phyloP scores from a whole-genome alignment of 2,797 vertebrate species.

The Chiloscyllium punctatum region DNA sequence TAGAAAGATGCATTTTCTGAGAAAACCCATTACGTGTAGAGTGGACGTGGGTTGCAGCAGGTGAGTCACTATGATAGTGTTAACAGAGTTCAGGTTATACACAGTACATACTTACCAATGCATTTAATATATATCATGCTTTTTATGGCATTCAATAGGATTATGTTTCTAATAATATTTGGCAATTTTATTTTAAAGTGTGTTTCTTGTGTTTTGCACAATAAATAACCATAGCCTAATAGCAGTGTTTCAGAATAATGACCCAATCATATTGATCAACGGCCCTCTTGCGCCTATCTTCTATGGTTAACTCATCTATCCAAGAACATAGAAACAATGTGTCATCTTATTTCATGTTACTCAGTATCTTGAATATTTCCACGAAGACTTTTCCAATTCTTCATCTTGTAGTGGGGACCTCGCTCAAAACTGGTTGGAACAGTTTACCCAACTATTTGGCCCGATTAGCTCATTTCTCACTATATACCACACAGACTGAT shows the following conservation, averaged over 20 bases:
- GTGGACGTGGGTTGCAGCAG: background rate
- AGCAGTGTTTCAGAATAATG: background rate
- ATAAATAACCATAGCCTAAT: background rate
- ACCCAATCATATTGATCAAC: background rate
- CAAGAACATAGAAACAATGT: too few relatives aligned
- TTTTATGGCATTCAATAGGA: background rate
- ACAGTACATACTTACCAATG: background rate
- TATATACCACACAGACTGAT: too few relatives aligned
- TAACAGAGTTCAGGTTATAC: background rate
- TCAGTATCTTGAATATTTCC: background rate
- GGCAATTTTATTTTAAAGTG: background rate
- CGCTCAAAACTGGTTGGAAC: too few relatives aligned
- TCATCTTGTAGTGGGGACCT: too few relatives aligned
- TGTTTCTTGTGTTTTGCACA: background rate
- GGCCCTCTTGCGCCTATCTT: too few relatives aligned
- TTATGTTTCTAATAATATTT: background rate
- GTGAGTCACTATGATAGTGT: background rate
- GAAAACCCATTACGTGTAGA: background rate
- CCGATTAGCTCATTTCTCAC: too few relatives aligned
- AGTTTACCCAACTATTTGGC: too few relatives aligned
- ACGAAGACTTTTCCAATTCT: background rate
- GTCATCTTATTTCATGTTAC: background rate
- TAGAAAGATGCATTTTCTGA: conserved; percentile 20
- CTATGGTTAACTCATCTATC: too few relatives aligned
- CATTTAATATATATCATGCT: background rate